A percentile compares a stretch with the other conserved stretches of the same genome.
Evolutionary conservation across 2,113 vertebrate species (phyloP).

Genomic region (Dipodomys stephensi): DNA sequence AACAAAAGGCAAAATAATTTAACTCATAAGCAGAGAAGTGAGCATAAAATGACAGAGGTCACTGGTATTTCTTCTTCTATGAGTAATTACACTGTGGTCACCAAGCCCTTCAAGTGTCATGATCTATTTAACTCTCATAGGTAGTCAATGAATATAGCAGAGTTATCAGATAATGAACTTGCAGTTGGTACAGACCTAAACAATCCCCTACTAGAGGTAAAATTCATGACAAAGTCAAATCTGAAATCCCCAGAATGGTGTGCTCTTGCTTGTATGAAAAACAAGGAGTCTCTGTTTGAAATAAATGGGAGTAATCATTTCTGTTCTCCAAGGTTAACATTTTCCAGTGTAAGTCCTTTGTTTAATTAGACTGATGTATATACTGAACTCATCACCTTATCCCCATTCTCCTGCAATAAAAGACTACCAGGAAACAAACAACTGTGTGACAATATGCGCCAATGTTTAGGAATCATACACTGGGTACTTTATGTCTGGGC

Average conservation of each 20-base stretch:
- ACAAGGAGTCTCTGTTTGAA: neutral
- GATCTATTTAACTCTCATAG: slow-evolving; percentile 14
- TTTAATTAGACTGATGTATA: neutral
- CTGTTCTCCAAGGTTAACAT: neutral
- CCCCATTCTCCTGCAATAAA: neutral
- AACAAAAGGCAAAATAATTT: slow-evolving; percentile 24
- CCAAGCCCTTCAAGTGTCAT: neutral
- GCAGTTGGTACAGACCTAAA: neutral
- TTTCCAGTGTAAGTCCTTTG: neutral
- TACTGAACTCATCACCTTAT: neutral
- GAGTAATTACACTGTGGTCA: neutral
- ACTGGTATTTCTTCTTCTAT: neutral
- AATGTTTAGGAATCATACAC: too few relatives aligned
- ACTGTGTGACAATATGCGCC: neutral
- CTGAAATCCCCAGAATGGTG: neutral
- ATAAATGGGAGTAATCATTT: neutral
- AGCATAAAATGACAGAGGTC: neutral
- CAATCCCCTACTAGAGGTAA: neutral
- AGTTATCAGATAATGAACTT: slow-evolving; percentile 34
- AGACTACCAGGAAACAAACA: neutral
- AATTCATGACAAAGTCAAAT: neutral
- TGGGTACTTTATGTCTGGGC: too few relatives aligned
- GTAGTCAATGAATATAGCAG: neutral
- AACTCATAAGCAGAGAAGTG: neutral
- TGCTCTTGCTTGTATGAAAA: neutral